Conservation (phyloP, 2,113 vertebrate genomes). For the Trematocara variabile region DNA sequence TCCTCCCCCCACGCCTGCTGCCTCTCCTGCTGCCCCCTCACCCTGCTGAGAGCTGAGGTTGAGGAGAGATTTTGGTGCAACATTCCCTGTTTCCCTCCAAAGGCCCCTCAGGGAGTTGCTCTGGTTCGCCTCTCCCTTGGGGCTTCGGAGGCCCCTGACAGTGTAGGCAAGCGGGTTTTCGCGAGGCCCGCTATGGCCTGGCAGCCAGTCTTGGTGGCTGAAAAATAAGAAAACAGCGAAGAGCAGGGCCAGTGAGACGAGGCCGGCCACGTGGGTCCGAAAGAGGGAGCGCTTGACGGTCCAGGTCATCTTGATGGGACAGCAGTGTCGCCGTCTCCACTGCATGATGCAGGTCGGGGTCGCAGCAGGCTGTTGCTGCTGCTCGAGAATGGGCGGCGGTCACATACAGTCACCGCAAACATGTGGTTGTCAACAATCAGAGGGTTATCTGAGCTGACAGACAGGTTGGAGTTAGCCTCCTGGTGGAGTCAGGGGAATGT, state of each 20-base stretch:
- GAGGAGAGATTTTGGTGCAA: conserved; percentile 78
- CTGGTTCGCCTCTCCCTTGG: conserved; percentile 86
- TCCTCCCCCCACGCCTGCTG: conserved; percentile 63
- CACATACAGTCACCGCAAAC: conserved; percentile 64
- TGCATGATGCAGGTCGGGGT: conserved; percentile 89
- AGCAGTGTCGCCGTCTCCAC: conserved; percentile 95
- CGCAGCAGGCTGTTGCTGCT: conserved; percentile 53
- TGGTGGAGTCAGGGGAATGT: conserved; percentile 75
- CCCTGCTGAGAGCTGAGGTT: conserved; percentile 83
- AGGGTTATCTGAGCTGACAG: conserved; percentile 66
- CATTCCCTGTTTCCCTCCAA: conserved; percentile 83
- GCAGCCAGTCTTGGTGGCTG: conserved; percentile 90
- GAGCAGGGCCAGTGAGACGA: conserved; percentile 88
- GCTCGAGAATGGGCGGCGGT: conserved; percentile 69
- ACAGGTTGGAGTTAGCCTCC: conserved; percentile 50
- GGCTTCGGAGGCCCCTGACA: conserved; percentile 84
- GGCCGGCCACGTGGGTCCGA: conserved; percentile 87
- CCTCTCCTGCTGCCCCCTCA: conserved; percentile 66
- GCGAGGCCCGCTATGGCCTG: conserved; percentile 80
- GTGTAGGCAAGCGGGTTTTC: conserved; percentile 91
- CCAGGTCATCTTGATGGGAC: conserved; percentile 95
- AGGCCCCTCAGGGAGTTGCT: conserved; percentile 80
- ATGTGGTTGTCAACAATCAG: conserved; percentile 66
- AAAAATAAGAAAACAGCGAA: conserved; percentile 90
- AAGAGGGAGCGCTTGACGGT: conserved; percentile 91